Base-by-base conservation (phyloP, 1,140 invertebrate genomes). In the Lepidurus couesii region DNA sequence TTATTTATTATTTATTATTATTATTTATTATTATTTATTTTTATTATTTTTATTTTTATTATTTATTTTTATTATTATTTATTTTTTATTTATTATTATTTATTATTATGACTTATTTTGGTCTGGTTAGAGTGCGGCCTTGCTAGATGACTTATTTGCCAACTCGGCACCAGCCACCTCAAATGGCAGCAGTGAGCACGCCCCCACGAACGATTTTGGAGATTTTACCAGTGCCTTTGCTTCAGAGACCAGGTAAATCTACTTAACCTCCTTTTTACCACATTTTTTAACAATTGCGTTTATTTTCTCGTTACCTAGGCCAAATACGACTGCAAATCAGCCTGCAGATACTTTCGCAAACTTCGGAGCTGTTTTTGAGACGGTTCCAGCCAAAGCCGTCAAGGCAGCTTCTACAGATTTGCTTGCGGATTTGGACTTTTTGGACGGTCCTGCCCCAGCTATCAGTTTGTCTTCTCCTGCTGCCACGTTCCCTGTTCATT, bases 171-270 rank as follows among this genome's bases (percentile, higher is more conserved):
- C 65, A 65, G 13, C 74, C 21, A 45, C 47, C 24, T 44, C 44
- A 44, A 76, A 76, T 73, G 47, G 76, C 76, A 77, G 24, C 21
- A 76, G 10, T 53, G 78, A 79, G 26, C 74, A 75, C 73, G 82
- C 84, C 34, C 34, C 80, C 7, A 80, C 82, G 44, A 84, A 86
- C 73, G 92, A 93, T 74, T 94, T 95, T 85, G 92, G 92, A 1
- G 93, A 95, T 84, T 96, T 96, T 85, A 86, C 90, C 24, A 88
- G 89, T 79, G 93, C 91, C 9, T 93, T 93, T 73, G 81, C 43
- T 74, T 75, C 47, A 44, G 44, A 80, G 47, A 42, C 81, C 44
- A 81, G 82, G n/a, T 79, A 78, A 74, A 77, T 77, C 74, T 75
- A 80, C 80, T 77, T 74, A 42, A 44, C 44, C 24, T 47, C 34